Evolutionary conservation across 2,797 vertebrate genomes (phyloP), one percentile per base, ranked within the genome.

Genomic region (Mormyrops boulengeri): DNA sequence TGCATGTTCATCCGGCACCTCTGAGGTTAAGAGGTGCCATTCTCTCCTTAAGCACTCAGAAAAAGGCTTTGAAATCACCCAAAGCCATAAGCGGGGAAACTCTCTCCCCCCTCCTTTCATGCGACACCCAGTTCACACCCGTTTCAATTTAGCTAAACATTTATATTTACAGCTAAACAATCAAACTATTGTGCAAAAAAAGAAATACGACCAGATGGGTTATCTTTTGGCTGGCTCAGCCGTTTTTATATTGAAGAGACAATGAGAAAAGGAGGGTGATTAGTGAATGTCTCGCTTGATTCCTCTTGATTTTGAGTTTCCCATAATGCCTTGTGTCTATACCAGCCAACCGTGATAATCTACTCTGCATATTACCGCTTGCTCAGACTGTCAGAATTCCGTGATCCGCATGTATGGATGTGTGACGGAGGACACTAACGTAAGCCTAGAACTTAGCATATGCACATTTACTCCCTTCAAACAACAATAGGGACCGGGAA

Each of bases 401-500:
- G 49, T 30, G 26, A 50, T 30, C 50, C 52, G 0, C 26, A 17
- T 34, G 11, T 30, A 86, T 5, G 49, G 49, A 34, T 50, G n/a
- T 9, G 47, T 52, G 38, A 82, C 8, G 2, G 41, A 38, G 41
- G 77, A 38, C 17, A 47, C 17, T 82, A 82, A 82, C 8, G 7
- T 82, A 82, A 47, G 19, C 17, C 77, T 17, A 82, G 38, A 82
- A 80, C n/a, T 38, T 44, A 26, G n/a, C 6, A 50, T 11, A 3
- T 38, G 52, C n/a, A 26, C 19, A 22, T 26, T 11, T 85, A 12
- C 9, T n/a, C 11, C 44, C 9, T 49, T 44, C 38, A 91, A 88
- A 91, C 89, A 90, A 69, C 90, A 89, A 88, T 87, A 85, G 44
- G 88, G 89, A 85, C 22, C 1, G 77, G 57, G n/a, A 49, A 85